Conservation (phyloP, 2,888 invertebrate genomes). For the Drosophila aldrichi region DNA sequence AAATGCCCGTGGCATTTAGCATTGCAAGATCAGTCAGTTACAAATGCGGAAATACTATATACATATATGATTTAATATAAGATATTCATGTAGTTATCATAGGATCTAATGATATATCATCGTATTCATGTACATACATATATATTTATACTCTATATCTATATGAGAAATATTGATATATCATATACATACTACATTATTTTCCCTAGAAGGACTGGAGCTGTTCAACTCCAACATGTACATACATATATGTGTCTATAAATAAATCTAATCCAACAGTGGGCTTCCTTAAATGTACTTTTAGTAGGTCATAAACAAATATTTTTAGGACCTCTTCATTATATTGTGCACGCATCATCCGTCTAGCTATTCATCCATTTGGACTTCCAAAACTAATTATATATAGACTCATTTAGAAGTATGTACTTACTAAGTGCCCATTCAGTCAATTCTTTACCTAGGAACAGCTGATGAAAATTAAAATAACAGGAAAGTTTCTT, state of each 20-base stretch:
- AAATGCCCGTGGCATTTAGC: conserved; percentile 48
- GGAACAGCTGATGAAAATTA: not conserved
- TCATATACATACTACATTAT: not conserved
- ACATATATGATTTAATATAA: not conserved
- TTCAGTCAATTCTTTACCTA: not conserved
- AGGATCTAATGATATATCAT: not conserved
- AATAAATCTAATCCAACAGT: not conserved
- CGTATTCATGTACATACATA: not conserved
- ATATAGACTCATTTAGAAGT: not conserved
- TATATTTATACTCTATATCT: too few relatives aligned
- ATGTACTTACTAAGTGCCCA: not conserved
- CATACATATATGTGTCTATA: not conserved
- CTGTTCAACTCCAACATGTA: too few relatives aligned
- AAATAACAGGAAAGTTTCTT: not conserved
- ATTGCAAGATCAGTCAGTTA: conserved; percentile 30
- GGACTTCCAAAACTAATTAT: not conserved
- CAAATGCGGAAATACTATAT: conserved; percentile 1
- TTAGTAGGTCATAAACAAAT: not conserved
- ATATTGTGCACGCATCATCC: not conserved
- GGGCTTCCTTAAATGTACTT: not conserved
- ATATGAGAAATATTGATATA: not conserved
- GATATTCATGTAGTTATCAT: not conserved
- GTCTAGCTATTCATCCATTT: not conserved
- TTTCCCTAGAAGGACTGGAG: too few relatives aligned
- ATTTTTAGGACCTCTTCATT: not conserved